phyloP scores from a whole-genome alignment of 2,113 vertebrate species.

The Diadophis punctatus region DNA sequence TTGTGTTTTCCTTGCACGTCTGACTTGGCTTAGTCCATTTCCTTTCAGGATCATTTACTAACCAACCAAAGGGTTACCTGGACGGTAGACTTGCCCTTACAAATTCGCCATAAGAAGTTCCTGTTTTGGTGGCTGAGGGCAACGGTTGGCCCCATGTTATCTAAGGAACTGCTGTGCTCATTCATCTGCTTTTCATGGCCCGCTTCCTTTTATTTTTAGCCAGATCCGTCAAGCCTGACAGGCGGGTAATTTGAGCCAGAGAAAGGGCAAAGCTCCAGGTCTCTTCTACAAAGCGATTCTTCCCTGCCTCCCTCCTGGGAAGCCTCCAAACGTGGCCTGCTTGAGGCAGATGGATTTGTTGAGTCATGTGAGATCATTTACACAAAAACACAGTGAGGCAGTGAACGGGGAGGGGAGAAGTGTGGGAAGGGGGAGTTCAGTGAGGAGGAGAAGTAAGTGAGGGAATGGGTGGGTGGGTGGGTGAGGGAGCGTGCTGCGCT shows the following conservation, averaged over 20 bases:
- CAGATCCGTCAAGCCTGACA: slow-evolving; percentile 92
- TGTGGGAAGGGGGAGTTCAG: neutral
- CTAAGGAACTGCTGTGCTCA: slow-evolving; percentile 78
- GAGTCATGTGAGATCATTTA: slow-evolving; percentile 98
- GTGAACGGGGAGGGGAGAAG: slow-evolving; percentile 56
- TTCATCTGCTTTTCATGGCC: slow-evolving; percentile 83
- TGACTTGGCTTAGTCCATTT: slow-evolving; percentile 12
- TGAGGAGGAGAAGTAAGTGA: slow-evolving; percentile 25
- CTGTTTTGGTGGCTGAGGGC: slow-evolving; percentile 69
- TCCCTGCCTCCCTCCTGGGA: slow-evolving; percentile 83
- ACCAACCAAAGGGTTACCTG: slow-evolving; percentile 34
- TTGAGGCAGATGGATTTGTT: slow-evolving; percentile 86
- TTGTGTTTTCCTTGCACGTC: neutral
- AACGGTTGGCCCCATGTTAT: slow-evolving; percentile 69
- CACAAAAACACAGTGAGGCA: slow-evolving; percentile 81
- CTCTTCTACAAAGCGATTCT: slow-evolving; percentile 83
- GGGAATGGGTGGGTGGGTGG: slow-evolving; percentile 42
- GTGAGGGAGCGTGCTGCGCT: slow-evolving; percentile 30
- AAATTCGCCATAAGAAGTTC: slow-evolving; percentile 60
- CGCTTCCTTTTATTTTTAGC: slow-evolving; percentile 94
- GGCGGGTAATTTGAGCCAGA: slow-evolving; percentile 87
- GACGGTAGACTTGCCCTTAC: slow-evolving; percentile 34
- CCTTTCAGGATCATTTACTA: slow-evolving; percentile 28
- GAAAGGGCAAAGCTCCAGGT: slow-evolving; percentile 82
- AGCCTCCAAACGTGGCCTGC: slow-evolving; percentile 78